These are phyloP conservation scores for Pristionchus exspectatus DNA, from an alignment of 2,888 invertebrate species.

Conservation along the genomic window DNA sequence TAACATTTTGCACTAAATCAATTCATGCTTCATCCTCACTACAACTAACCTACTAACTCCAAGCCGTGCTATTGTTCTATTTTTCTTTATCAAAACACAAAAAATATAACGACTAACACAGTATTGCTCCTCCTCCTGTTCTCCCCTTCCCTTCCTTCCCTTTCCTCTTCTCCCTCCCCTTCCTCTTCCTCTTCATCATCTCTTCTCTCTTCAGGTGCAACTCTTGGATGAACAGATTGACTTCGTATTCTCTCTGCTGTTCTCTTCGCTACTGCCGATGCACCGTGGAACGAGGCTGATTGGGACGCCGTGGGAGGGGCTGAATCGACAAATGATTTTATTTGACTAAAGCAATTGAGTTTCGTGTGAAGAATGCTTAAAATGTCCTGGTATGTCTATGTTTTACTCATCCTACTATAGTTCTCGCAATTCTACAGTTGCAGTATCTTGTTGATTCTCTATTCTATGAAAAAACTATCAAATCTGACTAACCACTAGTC, in stretches of 20 bases:
- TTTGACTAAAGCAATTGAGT: not conserved
- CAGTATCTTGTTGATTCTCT: no score
- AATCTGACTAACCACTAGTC: constrained; percentile 75
- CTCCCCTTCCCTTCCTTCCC: constrained; percentile 55
- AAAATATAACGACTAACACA: not conserved
- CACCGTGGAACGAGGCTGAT: constrained; percentile 59
- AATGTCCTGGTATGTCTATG: no score
- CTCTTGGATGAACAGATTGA: constrained; percentile 60
- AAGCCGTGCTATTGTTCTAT: not conserved
- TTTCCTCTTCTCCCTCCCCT: constrained; percentile 47
- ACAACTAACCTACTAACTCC: not conserved
- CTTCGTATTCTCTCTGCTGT: constrained; percentile 57
- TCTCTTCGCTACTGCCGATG: constrained; percentile 58
- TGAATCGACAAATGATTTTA: not conserved
- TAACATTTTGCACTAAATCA: not conserved
- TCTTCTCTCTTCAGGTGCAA: not conserved
- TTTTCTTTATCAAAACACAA: not conserved
- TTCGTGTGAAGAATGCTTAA: not conserved
- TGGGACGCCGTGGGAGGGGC: constrained; percentile 39
- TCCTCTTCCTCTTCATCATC: constrained; percentile 43
- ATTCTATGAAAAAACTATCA: no score
- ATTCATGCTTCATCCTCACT: not conserved
- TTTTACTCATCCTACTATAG: no score
- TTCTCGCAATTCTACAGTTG: no score
- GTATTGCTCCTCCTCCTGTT: constrained; percentile 35